These are phyloP conservation scores for Agrotis ipsilon DNA, from an alignment of 2,888 invertebrate genomes.

Conservation along the genomic window DNA sequence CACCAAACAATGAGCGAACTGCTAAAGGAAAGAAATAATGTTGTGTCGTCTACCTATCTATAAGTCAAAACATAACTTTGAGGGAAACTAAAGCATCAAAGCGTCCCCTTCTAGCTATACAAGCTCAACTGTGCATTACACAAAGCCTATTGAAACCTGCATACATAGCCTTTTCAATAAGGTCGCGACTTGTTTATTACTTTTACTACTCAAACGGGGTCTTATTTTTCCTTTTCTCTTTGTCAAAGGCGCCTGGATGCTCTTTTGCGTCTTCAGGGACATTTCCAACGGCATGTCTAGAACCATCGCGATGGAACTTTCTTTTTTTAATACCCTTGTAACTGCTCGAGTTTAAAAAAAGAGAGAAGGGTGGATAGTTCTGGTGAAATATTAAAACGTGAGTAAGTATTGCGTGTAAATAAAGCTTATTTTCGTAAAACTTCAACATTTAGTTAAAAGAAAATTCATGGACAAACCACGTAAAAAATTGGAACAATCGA, in stretches of 20 bases:
- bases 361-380: not conserved
- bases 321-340: constrained; percentile 11
- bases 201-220: constrained; percentile 31
- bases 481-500: constrained; percentile 63
- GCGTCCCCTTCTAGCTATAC: not conserved
- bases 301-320: not conserved
- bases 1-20: not conserved
- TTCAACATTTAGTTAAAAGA: constrained; percentile 13
- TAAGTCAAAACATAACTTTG: too few relatives aligned
- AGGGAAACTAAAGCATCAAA: not conserved
- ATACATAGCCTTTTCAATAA: constrained; percentile 37
- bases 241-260: constrained; percentile 43
- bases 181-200: constrained; percentile 49
- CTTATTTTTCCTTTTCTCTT: constrained; percentile 39
- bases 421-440: constrained; percentile 7
- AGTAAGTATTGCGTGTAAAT: too few relatives aligned
- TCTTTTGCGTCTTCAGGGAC: constrained; percentile 32
- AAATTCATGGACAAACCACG: constrained; percentile 62
- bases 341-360: constrained; percentile 1
- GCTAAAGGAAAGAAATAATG: not conserved
- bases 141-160: constrained; percentile 15
- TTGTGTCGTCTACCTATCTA: not conserved
- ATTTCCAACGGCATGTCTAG: constrained; percentile 9
- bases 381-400: not conserved
- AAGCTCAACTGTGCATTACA: constrained; percentile 6